Evolutionary conservation across 2,113 vertebrate genomes (phyloP).

Genomic region (Pleuronectes platessa): DNA sequence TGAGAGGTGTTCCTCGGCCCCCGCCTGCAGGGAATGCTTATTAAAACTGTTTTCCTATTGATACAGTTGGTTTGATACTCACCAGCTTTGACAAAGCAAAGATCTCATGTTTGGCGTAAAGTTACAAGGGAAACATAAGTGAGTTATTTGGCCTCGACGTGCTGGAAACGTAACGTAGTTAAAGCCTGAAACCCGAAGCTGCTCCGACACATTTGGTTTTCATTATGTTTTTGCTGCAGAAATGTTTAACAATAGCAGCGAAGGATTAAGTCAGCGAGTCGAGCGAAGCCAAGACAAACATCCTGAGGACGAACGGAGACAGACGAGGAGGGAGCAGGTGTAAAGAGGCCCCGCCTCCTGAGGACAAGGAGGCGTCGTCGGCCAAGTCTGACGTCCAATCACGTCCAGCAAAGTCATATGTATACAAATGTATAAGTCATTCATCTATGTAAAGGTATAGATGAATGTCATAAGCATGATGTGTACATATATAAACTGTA

Average conservation of each 20-base stretch:
- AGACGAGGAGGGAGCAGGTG: slow-evolving; percentile 80
- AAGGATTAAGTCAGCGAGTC: slow-evolving; percentile 82
- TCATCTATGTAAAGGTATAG: too few species aligned
- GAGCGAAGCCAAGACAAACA: slow-evolving; percentile 82
- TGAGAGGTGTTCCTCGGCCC: slow-evolving; percentile 74
- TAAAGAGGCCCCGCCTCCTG: slow-evolving; percentile 8
- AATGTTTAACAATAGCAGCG: slow-evolving; percentile 79
- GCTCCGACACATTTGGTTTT: slow-evolving; percentile 79
- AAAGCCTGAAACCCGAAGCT: slow-evolving; percentile 77
- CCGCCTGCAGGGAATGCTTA: slow-evolving; percentile 74
- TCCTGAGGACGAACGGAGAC: slow-evolving; percentile 77
- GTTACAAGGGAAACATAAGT: slow-evolving; percentile 81
- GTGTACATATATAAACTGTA: too few species aligned
- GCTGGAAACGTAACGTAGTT: slow-evolving; percentile 77
- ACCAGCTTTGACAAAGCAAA: slow-evolving; percentile 83
- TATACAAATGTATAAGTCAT: neutral
- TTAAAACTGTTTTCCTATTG: slow-evolving; percentile 82
- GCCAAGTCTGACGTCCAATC: too few species aligned
- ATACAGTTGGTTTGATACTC: slow-evolving; percentile 81
- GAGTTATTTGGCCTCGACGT: slow-evolving; percentile 76
- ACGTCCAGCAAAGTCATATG: neutral
- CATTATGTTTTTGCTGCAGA: slow-evolving; percentile 74
- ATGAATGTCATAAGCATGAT: neutral
- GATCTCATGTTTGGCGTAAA: slow-evolving; percentile 84
- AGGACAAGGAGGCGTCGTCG: too few species aligned